phyloP scores from a whole-genome alignment of 2,888 invertebrate genomes.

The Heliconius cydno region DNA sequence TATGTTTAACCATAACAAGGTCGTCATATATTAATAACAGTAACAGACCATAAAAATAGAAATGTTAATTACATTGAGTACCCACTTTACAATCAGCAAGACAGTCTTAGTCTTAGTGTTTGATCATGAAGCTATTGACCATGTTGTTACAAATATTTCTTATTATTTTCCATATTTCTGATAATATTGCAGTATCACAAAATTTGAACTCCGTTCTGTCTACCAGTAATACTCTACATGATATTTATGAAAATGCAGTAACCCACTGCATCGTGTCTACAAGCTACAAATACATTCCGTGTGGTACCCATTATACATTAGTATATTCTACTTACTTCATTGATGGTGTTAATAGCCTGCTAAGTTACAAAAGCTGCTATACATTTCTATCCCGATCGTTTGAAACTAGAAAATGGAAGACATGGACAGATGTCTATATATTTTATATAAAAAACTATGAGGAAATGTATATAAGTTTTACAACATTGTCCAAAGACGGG shows the following conservation, averaged over 20 bases:
- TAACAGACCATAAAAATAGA: not conserved
- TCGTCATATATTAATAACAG: not conserved
- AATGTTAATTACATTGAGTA: not conserved
- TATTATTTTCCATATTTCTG: not conserved
- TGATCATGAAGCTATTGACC: not conserved
- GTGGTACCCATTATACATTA: slow-evolving; percentile 27
- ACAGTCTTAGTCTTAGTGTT: not conserved
- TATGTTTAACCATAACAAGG: not conserved
- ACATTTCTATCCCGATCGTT: slow-evolving; percentile 54
- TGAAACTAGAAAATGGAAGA: slow-evolving; percentile 49
- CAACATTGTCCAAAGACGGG: slow-evolving; percentile 53
- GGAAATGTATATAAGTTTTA: slow-evolving; percentile 52
- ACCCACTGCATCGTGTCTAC: slow-evolving; percentile 22
- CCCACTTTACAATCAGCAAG: not conserved
- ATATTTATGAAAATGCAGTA: slow-evolving; percentile 6
- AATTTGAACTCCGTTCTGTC: not conserved
- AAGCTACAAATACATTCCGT: slow-evolving; percentile 27
- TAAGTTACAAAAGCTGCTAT: slow-evolving; percentile 54
- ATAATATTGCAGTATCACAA: not conserved
- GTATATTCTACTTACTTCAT: slow-evolving; percentile 21
- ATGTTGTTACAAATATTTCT: not conserved
- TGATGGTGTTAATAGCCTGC: slow-evolving; percentile 46
- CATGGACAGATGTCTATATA: slow-evolving; percentile 57
- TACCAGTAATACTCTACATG: not conserved
- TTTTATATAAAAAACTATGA: slow-evolving; percentile 52